Evolutionary conservation across 2,888 invertebrate species (phyloP).

Genomic region (Papilio gigon): DNA sequence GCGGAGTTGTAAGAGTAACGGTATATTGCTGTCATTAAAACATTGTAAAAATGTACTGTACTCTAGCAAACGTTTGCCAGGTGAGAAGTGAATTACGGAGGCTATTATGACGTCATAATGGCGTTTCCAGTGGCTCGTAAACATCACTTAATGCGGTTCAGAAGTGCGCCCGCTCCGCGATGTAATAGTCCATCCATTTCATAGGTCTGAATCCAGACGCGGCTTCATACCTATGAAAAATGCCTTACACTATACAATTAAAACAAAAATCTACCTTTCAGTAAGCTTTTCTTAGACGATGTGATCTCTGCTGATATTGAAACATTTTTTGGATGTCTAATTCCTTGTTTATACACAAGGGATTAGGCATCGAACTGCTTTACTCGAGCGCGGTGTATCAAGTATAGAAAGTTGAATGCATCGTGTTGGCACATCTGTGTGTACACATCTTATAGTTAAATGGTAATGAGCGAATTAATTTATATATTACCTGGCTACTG

Average conservation of each 20-base stretch:
- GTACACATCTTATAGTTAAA: too few species aligned
- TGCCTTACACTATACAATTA: not conserved
- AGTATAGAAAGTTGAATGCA: too few species aligned
- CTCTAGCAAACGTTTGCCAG: not conserved
- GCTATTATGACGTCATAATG: slow-evolving; percentile 26
- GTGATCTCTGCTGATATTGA: too few species aligned
- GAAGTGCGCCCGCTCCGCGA: not conserved
- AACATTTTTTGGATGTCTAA: too few species aligned
- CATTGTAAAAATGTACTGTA: not conserved
- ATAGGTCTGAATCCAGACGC: too few species aligned
- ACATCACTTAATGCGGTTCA: slow-evolving; percentile 24
- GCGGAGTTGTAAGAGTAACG: not conserved
- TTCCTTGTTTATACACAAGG: too few species aligned
- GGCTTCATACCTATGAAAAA: not conserved
- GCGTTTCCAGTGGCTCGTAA: slow-evolving; percentile 29
- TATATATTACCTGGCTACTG: too few species aligned
- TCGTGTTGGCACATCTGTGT: too few species aligned
- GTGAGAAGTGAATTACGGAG: slow-evolving; percentile 12
- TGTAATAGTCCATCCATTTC: not conserved
- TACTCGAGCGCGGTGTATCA: too few species aligned
- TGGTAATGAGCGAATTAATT: too few species aligned
- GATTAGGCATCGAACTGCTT: too few species aligned
- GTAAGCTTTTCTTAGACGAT: not conserved
- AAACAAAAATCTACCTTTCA: not conserved
- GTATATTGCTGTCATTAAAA: not conserved